Evolutionary conservation across 2,888 invertebrate genomes (phyloP).

Genomic region (Eupithecia tripunctaria): DNA sequence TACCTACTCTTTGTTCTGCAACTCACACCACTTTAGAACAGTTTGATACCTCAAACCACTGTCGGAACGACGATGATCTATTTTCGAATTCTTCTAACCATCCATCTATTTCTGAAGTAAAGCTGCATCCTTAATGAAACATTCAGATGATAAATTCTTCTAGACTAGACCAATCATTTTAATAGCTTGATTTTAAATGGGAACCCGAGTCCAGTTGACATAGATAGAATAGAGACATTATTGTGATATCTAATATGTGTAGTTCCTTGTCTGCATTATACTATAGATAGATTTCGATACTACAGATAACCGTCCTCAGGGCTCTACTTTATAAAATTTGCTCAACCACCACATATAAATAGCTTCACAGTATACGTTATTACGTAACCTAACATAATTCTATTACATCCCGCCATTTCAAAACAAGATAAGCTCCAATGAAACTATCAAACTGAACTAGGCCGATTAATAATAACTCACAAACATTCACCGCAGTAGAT

Average conservation of each 20-base stretch:
- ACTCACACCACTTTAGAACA: not conserved
- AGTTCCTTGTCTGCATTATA: no score
- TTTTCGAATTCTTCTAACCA: not conserved
- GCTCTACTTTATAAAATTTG: not conserved
- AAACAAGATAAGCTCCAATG: conserved; percentile 16
- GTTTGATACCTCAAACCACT: no score
- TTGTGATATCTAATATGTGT: no score
- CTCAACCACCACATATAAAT: not conserved
- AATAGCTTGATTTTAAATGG: not conserved
- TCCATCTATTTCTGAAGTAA: not conserved
- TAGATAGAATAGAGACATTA: no score
- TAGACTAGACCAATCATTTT: not conserved
- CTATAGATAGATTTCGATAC: no score
- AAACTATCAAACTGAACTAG: conserved; percentile 25
- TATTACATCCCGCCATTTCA: conserved; percentile 2
- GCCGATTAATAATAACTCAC: conserved; percentile 28
- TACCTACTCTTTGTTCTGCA: no score
- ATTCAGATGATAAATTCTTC: not conserved
- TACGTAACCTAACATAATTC: not conserved
- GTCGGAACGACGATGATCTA: no score
- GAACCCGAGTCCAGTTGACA: no score
- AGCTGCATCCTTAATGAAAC: not conserved
- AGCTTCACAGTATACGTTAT: not conserved
- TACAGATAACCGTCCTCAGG: no score
- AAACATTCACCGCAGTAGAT: conserved; percentile 24